Evolutionary conservation across 2,888 invertebrate species (phyloP), one percentile per base, ranked within the genome.

Genomic region (Noctua comes): DNA sequence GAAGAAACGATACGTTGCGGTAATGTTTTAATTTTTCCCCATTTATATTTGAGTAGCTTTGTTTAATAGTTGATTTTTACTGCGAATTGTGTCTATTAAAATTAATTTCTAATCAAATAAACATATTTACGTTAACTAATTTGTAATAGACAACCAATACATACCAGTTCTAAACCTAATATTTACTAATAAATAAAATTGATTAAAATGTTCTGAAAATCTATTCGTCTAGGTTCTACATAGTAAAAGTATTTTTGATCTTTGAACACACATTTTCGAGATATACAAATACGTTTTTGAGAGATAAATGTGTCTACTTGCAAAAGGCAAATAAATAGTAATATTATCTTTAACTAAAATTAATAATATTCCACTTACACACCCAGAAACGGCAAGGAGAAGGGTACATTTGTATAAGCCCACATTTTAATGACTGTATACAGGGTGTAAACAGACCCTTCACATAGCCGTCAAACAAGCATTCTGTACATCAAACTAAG

Each of bases 321-420:
- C n/a, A n/a, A n/a, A n/a, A n/a, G n/a, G n/a, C n/a, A n/a, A n/a
- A n/a, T n/a, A n/a, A n/a, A n/a, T n/a, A n/a, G n/a, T n/a, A n/a
- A n/a, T n/a, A 51, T 27, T 46, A 27, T 68, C 51, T 62, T 27
- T 36, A 54, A 24, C 6, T 36, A 27, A 66, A 59, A 24, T 64
- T 16, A 43, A 59, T 51, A 66, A 51, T 79, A 43, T n/a, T 46
- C 3, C 46, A 31, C 68, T 68, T 48, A 78, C 84, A 16, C 54
- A n/a, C 1, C 8, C 36, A 48, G 21, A 16, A 57, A 40, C 10
- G 36, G 24, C 16, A 51, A n/a, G 27, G 8, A 36, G 24, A 51
- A 16, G 13, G 43, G 27, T 27, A n/a, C 27, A 59, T 69, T 80
- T 84, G 48, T 79, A 27, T 46, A 59, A 69, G n/a, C 69, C 13